These are phyloP conservation scores for Pemphigus obesinymphae DNA, from an alignment of 1,140 invertebrate species.

Conservation along the genomic window DNA sequence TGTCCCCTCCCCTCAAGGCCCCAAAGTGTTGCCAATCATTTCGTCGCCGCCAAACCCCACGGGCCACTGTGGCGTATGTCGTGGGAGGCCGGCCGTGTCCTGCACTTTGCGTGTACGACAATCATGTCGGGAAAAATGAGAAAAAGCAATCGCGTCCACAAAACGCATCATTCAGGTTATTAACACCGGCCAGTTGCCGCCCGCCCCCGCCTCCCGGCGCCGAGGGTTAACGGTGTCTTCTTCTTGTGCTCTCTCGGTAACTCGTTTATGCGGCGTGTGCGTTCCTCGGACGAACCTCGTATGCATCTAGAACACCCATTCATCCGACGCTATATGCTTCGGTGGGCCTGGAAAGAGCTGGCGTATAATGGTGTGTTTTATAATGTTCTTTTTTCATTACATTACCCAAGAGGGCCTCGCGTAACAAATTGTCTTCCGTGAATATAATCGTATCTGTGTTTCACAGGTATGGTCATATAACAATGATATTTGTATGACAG, in stretches of 20 bases:
- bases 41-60: background rate
- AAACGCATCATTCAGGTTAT: conserved; percentile 23
- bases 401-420: background rate
- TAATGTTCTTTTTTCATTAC: background rate
- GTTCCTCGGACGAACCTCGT: background rate
- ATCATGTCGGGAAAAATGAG: background rate
- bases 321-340: background rate
- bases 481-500: too few relatives aligned
- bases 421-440: background rate
- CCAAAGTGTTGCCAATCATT: background rate
- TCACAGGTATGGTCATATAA: too few relatives aligned
- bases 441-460: too few relatives aligned
- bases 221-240: conserved; percentile 31
- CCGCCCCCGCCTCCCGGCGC: background rate
- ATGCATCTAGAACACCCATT: background rate
- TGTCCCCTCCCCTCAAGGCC: background rate
- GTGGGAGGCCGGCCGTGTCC: background rate
- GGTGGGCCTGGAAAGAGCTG: background rate
- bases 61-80: background rate
- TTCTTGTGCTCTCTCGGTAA: background rate
- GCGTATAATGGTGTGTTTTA: background rate
- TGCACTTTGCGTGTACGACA: background rate
- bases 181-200: conserved; percentile 7
- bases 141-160: background rate
- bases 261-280: background rate